phyloP scores from a whole-genome alignment of 1,140 invertebrate species.

The Monomorium pharaonis region DNA sequence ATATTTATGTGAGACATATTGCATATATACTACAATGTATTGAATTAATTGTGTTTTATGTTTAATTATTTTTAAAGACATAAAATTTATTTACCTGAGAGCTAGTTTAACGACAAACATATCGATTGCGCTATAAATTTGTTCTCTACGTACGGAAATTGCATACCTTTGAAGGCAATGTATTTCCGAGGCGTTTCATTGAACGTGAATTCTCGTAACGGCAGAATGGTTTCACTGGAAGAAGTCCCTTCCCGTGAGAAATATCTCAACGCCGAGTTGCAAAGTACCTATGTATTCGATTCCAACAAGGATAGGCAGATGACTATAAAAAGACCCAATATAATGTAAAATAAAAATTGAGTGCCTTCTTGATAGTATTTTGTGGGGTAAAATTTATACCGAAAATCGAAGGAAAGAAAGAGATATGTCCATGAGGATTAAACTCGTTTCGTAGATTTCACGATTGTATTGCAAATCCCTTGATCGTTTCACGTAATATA shows the following conservation, averaged over 20 bases:
- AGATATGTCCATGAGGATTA: neutral
- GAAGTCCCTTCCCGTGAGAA: slow-evolving; percentile 18
- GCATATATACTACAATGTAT: neutral
- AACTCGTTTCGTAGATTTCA: slow-evolving; percentile 5
- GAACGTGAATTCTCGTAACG: neutral
- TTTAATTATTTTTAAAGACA: neutral
- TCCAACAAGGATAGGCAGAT: neutral
- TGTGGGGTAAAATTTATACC: neutral
- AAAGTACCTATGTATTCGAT: slow-evolving; percentile 35
- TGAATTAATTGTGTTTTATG: neutral
- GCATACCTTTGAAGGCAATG: slow-evolving; percentile 16
- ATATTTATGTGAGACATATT: neutral
- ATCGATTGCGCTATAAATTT: neutral
- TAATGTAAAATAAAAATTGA: slow-evolving; percentile 27
- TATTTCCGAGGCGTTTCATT: slow-evolving; percentile 35
- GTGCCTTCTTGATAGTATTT: slow-evolving; percentile 4
- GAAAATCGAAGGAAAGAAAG: neutral
- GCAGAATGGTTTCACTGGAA: neutral
- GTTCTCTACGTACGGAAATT: slow-evolving; percentile 12
- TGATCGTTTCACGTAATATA: slow-evolving; percentile 33
- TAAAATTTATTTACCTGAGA: neutral
- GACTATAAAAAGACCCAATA: slow-evolving; percentile 17
- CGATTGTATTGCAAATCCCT: neutral
- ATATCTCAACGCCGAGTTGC: slow-evolving; percentile 6
- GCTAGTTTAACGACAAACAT: neutral